phyloP scores from a whole-genome alignment of 2,113 vertebrate genomes.

The Alouatta palliata region DNA sequence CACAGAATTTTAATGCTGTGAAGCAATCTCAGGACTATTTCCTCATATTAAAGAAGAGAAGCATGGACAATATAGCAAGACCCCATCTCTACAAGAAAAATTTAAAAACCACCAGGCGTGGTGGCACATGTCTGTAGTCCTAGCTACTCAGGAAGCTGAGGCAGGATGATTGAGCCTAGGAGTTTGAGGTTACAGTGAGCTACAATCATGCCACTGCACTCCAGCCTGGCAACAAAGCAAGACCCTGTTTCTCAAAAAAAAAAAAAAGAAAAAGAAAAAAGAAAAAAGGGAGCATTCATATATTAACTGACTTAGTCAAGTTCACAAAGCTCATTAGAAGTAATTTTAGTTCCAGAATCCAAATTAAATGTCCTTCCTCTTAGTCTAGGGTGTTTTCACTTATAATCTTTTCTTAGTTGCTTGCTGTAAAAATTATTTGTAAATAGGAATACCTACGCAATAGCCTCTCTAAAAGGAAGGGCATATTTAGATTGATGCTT shows the following conservation, averaged over 20 bases:
- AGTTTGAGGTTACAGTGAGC: background rate
- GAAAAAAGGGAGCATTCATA: background rate
- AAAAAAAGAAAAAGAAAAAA: background rate
- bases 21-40: background rate
- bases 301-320: background rate
- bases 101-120: background rate
- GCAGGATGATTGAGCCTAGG: background rate
- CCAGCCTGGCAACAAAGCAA: background rate
- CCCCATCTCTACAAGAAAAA: background rate
- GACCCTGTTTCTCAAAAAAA: background rate
- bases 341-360: background rate
- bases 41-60: background rate
- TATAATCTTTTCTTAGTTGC: background rate
- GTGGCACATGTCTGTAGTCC: background rate
- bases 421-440: background rate
- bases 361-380: background rate
- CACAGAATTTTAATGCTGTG: background rate
- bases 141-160: background rate
- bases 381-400: background rate
- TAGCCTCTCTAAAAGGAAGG: constrained; percentile 19
- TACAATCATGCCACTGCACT: background rate
- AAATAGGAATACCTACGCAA: background rate
- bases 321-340: background rate
- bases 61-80: background rate
- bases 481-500: background rate